Conservation (phyloP, 2,113 vertebrate genomes). For the Hippocampus guttulatus region DNA sequence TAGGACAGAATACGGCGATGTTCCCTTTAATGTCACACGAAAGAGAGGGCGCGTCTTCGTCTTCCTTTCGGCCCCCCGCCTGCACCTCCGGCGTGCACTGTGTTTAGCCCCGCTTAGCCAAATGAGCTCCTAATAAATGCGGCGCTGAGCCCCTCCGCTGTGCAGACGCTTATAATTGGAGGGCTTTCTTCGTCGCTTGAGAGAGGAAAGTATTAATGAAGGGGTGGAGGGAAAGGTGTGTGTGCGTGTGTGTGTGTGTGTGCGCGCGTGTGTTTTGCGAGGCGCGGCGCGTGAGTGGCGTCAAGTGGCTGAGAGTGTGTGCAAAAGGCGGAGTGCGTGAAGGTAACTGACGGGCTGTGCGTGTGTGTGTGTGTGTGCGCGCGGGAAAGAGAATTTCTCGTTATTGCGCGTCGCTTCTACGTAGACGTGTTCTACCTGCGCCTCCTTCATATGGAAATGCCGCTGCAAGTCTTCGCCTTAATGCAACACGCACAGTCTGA, state of each 20-base stretch:
- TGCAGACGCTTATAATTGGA: constrained; percentile 62
- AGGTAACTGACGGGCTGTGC: constrained; percentile 11
- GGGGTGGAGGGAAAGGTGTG: constrained; percentile 51
- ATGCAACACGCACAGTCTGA: constrained; percentile 26
- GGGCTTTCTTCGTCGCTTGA: constrained; percentile 59
- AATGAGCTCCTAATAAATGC: constrained; percentile 71
- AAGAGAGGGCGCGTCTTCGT: constrained; percentile 41
- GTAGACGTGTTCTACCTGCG: constrained; percentile 23
- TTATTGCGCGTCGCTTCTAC: neutral
- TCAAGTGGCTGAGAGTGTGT: constrained; percentile 34
- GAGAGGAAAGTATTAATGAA: constrained; percentile 62
- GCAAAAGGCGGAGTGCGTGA: constrained; percentile 40
- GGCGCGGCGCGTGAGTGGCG: constrained; percentile 24
- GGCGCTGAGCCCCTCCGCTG: constrained; percentile 56
- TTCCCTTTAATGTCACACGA: constrained; percentile 69
- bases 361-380: constrained; percentile 20
- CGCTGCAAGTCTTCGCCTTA: constrained; percentile 25
- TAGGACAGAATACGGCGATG: constrained; percentile 68
- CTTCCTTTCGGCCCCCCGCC: constrained; percentile 12
- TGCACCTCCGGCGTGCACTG: constrained; percentile 35
- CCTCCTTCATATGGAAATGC: constrained; percentile 52
- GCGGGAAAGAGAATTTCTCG: neutral
- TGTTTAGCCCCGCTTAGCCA: constrained; percentile 71
- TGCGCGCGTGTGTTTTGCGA: constrained; percentile 28
- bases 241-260: constrained; percentile 31